A percentile compares a stretch with the other conserved stretches of the same genome.
Conservation (phyloP, 2,113 vertebrate genomes). For the Stercorarius parasiticus region DNA sequence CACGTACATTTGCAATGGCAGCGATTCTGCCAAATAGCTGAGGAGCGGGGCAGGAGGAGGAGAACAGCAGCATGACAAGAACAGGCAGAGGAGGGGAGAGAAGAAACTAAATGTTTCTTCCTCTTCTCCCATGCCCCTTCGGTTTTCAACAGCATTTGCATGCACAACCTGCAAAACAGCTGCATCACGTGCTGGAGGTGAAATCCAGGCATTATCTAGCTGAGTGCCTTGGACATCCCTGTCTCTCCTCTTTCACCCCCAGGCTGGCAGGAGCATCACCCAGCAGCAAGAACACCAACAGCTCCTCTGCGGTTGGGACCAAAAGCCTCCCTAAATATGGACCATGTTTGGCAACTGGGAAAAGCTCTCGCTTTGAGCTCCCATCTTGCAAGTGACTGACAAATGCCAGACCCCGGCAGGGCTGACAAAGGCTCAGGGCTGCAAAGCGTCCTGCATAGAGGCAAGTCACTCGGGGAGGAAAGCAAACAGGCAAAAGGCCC, state of each 20-base stretch:
- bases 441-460: neutral
- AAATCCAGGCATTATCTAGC: neutral
- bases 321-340: neutral
- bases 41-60: neutral
- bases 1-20: slow-evolving; percentile 50
- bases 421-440: neutral
- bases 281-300: neutral
- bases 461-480: neutral
- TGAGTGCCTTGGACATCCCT: neutral
- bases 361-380: neutral
- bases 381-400: neutral
- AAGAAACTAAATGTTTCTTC: neutral
- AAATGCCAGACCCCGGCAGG: neutral
- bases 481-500: neutral
- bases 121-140: neutral
- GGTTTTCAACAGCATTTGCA: neutral
- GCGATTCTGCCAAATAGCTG: slow-evolving; percentile 16
- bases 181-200: neutral
- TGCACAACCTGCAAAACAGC: neutral
- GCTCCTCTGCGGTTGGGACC: neutral
- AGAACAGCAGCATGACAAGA: neutral
- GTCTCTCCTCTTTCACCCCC: neutral
- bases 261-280: neutral
- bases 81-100: neutral
- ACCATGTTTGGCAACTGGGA: neutral